Base-by-base conservation (phyloP, 2,797 vertebrate species). In the Enteromius argenteus region DNA sequence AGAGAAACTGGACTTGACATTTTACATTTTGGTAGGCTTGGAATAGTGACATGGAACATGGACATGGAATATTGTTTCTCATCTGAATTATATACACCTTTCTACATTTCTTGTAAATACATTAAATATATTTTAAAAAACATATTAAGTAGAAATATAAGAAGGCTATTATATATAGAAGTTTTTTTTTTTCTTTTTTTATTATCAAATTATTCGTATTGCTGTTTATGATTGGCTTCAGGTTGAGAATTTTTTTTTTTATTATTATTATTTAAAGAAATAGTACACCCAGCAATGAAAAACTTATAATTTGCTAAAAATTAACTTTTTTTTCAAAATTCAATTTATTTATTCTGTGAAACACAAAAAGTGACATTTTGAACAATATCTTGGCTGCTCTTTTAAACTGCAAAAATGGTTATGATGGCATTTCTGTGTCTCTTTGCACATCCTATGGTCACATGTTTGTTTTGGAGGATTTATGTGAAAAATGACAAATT, bases 1-100 rank as follows among this genome's bases (percentile, higher is more conserved):
- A 84, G 69, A 85, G 91, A 90, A 96, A 96, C 95, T 96, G 96
- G 95, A 96, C 92, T 69, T 94, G 92, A 93, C 90, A 79, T 87
- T 88, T 85, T 71, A 91, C 92, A 78, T 58, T 90, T 68, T 90
- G 85, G 91, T 92, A 90, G 87, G 81, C 93, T 90, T 88, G 42
- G 11, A 13, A 44, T 44, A 44, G 42, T 44, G 42, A 44, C 42
- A 44, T 44, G 42, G 42, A 44, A 44, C 42, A 44, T 44, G 42
- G 42, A 92, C 88, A 92, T 90, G 91, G 90, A 87, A 93, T 89
- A 91, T 93, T 91, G 92, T 93, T 94, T 92, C 84, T 90, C 89
- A 88, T 83, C 92, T 88, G 89, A 90, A 89, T 90, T 91, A 90
- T 90, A 88, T 88, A 89, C 84, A 81, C 67, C 81, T 90, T 88